A percentile compares a stretch with the other conserved stretches of the same genome.
These are phyloP conservation scores for Corythaeola cristata DNA, from an alignment of 2,113 vertebrate genomes.

Conservation along the genomic window DNA sequence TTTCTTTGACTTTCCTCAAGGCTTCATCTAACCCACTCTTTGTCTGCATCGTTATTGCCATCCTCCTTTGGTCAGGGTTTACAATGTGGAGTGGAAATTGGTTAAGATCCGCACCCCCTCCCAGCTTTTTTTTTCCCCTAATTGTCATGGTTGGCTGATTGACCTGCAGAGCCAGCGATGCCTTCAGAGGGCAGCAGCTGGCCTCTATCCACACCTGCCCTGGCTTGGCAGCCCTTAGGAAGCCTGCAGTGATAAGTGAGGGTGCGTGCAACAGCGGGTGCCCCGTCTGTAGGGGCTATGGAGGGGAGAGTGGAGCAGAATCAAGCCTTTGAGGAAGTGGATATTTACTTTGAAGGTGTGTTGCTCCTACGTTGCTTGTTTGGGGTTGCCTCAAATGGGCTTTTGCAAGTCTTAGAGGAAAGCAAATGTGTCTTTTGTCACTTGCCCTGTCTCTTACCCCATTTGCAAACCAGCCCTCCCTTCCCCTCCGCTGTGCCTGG, in stretches of 20 bases:
- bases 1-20: background rate
- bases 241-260: accelerated
- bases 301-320: background rate
- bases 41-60: background rate
- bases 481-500: background rate
- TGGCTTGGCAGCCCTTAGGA: background rate
- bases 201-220: background rate
- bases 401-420: background rate
- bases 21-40: background rate
- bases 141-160: background rate
- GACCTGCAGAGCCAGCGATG: background rate
- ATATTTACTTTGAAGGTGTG: background rate
- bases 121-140: too few species aligned
- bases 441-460: background rate
- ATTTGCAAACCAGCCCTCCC: background rate
- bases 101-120: background rate
- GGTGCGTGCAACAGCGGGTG: accelerated
- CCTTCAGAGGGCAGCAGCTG: background rate
- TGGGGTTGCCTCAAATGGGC: background rate
- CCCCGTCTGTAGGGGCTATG: background rate
- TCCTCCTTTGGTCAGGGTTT: background rate
- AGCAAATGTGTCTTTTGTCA: background rate
- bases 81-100: background rate
- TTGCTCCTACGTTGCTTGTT: background rate
- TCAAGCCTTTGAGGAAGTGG: background rate